Evolutionary conservation across 92 coral and sea anemone genomes (phyloP).

Genomic region (Siderastrea siderea): DNA sequence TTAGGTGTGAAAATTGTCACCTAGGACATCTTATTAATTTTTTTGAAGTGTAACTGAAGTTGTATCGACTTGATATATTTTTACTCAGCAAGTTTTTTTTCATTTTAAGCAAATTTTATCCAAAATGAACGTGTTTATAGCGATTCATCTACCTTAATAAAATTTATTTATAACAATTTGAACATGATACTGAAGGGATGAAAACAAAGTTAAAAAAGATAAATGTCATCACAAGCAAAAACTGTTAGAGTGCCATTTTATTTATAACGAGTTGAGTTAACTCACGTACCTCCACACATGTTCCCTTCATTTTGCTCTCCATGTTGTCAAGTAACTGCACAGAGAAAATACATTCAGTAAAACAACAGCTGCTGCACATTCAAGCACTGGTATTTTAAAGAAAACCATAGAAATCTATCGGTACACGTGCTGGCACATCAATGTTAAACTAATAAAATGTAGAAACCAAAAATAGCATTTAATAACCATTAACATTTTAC

Average conservation of each 20-base stretch:
- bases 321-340: constrained; percentile 93
- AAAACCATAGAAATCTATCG: background rate
- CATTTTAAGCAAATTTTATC: too few relatives aligned
- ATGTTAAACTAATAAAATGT: background rate
- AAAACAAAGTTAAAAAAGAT: background rate
- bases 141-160: too few relatives aligned
- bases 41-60: too few relatives aligned
- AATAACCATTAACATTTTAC: background rate
- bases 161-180: background rate
- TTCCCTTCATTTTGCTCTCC: constrained; percentile 99
- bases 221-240: background rate
- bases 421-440: background rate
- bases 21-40: too few relatives aligned
- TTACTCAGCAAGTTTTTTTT: too few relatives aligned
- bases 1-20: too few relatives aligned
- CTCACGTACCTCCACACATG: constrained; percentile 93
- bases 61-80: too few relatives aligned
- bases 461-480: background rate
- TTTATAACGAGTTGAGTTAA: background rate
- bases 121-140: too few relatives aligned
- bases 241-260: background rate
- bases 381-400: background rate
- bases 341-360: background rate
- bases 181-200: background rate
- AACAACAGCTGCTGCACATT: background rate